Conservation (phyloP, 2,797 vertebrate species). For the Staurois parvus region DNA sequence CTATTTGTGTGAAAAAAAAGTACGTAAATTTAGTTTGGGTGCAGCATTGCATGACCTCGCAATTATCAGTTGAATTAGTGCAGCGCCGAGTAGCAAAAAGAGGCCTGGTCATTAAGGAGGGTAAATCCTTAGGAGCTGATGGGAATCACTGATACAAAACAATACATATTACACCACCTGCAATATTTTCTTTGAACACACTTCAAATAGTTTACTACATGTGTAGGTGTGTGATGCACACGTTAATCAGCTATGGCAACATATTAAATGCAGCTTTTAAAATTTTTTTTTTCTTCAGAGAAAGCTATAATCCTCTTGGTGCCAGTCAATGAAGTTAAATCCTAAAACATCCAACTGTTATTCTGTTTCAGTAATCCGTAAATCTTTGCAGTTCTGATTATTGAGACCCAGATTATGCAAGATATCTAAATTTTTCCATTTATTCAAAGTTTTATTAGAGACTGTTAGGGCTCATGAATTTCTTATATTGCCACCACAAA, state of each 20-base stretch:
- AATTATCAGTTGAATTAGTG: no score
- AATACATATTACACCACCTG: neutral
- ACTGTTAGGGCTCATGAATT: neutral
- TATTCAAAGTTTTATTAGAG: slow-evolving; percentile 11
- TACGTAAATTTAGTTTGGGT: no score
- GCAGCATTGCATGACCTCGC: no score
- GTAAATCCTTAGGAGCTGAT: no score
- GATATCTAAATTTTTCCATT: slow-evolving; percentile 20
- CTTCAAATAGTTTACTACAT: neutral
- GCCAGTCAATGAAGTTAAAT: slow-evolving; percentile 43
- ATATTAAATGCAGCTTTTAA: slow-evolving; percentile 1
- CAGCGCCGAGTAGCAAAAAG: no score
- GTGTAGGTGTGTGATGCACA: neutral
- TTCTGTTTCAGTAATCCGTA: slow-evolving; percentile 55
- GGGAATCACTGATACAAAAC: no score
- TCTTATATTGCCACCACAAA: no score
- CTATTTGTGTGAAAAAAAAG: no score
- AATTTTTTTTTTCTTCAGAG: slow-evolving; percentile 2
- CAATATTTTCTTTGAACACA: no score
- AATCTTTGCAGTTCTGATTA: slow-evolving; percentile 56
- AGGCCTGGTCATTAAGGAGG: no score
- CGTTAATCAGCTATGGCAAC: neutral
- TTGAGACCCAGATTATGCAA: slow-evolving; percentile 54
- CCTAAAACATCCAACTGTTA: slow-evolving; percentile 56
- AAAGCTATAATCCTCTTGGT: slow-evolving; percentile 37